These are phyloP conservation scores for Gymnobelideus leadbeateri DNA, from an alignment of 2,113 vertebrate genomes.

Conservation along the genomic window DNA sequence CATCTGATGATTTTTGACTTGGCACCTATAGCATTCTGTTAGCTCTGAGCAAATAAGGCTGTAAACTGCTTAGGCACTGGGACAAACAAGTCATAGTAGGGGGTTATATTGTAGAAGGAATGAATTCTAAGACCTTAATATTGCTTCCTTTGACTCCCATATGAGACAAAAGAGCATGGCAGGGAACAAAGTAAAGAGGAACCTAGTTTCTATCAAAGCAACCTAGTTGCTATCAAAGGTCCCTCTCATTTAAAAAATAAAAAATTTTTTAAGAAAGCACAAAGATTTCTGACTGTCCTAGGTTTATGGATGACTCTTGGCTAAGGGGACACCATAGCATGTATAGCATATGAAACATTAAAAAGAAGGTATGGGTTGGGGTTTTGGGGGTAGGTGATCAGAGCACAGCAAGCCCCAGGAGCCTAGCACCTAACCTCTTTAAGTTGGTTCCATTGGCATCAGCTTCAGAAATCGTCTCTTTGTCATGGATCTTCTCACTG, in stretches of 20 bases:
- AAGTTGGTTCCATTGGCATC: constrained; percentile 87
- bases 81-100: neutral
- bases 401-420: neutral
- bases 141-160: neutral
- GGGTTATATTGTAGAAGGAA: neutral
- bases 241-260: too few species aligned
- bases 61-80: neutral
- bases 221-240: neutral
- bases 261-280: too few species aligned
- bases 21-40: neutral
- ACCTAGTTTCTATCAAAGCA: neutral
- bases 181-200: neutral
- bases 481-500: constrained; percentile 85
- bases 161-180: neutral
- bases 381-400: neutral
- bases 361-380: neutral
- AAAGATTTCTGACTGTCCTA: neutral
- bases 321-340: neutral
- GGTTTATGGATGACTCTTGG: neutral
- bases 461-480: constrained; percentile 87
- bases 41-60: neutral
- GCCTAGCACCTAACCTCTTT: constrained; percentile 87
- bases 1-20: neutral
- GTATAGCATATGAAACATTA: neutral
- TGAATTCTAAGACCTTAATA: neutral